Base-by-base conservation (phyloP, 2,888 invertebrate genomes). In the Machimus atricapillus region DNA sequence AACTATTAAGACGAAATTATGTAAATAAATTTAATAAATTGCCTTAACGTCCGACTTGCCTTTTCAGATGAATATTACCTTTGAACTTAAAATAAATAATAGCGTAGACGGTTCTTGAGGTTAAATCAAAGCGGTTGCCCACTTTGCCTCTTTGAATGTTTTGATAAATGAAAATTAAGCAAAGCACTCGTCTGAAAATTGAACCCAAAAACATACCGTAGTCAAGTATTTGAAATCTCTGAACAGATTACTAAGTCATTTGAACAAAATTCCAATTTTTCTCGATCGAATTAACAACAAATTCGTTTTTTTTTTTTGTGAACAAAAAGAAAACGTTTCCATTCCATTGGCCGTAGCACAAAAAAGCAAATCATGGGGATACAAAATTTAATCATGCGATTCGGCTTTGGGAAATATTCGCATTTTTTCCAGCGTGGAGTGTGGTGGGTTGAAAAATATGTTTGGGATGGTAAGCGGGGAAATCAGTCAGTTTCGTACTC, bases 381-480 rank as follows among this genome's bases (percentile, higher is more conserved):
- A 76, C 85, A 40, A 85, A 85, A 85, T 85, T 85, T 73, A 85
- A 85, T 85, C 85, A 85, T 85, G 85, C 46, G 85, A 83, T 37
- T 66, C 40, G 31, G 19, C 37, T 83, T 58, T 66, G 83, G 66
- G 19, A 31, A 83, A 83, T 16, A 58, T 31, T 40, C 66, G 1
- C 40, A 66, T 34, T 43, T 66, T 66, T 79, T 78, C 46, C 46
- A 6, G 4, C 19, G 34, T 14, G 14, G 58, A 37, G 56, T 14
- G 66, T 43, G 40, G 23, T n/a, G 23, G 37, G 12, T 19, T 23
- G 66, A 66, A 23, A 40, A 40, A 40, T 40, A 40, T 40, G 40
- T 8, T 40, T 40, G 40, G 37, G 40, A 40, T 40, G 12, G 40
- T 3, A 19, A 23, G 19, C 12, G 27, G 8, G 2, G 66, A 9